Evolutionary conservation across 2,888 invertebrate genomes (phyloP).

Genomic region (Conchocele bisecta): DNA sequence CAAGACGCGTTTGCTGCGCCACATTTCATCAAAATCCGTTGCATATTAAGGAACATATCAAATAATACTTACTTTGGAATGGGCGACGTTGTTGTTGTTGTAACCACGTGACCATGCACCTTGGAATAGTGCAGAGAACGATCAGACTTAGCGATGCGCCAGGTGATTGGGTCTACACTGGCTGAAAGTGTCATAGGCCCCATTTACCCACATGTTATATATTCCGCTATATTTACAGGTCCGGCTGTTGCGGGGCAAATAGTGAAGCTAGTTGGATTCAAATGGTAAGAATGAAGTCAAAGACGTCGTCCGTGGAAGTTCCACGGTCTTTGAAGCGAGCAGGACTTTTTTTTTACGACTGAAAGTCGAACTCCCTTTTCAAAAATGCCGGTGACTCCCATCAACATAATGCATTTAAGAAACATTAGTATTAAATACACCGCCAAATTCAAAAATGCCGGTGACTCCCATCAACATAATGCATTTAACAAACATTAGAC

Average conservation of each 20-base stretch:
- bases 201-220: too few relatives aligned
- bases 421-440: neutral
- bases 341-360: neutral
- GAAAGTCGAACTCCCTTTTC: neutral
- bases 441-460: neutral
- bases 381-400: neutral
- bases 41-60: too few relatives aligned
- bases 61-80: too few relatives aligned
- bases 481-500: neutral
- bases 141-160: too few relatives aligned
- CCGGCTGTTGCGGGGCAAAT: constrained; percentile 90
- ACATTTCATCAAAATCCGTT: too few relatives aligned
- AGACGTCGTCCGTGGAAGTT: neutral
- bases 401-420: neutral
- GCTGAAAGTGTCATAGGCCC: too few relatives aligned
- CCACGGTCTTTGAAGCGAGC: neutral
- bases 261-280: constrained; percentile 86
- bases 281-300: constrained; percentile 78
- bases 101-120: too few relatives aligned
- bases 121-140: too few relatives aligned
- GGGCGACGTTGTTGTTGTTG: too few relatives aligned
- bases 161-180: too few relatives aligned
- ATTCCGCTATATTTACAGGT: too few relatives aligned
- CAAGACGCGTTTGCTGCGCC: too few relatives aligned
- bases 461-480: neutral